Conservation (phyloP, 2,113 vertebrate species). For the Monarcha castaneiventris region DNA sequence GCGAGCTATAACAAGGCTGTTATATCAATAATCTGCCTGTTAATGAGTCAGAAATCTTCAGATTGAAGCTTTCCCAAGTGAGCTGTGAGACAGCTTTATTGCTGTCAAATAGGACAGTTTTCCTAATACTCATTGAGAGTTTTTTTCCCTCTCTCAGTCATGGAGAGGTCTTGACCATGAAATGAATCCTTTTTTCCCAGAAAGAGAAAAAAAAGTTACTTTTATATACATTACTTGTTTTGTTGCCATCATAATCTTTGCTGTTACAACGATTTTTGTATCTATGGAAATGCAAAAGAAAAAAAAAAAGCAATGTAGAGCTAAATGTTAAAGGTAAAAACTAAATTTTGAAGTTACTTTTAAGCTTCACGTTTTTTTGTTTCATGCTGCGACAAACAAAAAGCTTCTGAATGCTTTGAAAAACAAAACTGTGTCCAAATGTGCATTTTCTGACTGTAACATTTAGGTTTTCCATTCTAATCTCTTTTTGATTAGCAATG, state of each 20-base stretch:
- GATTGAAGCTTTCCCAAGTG: constrained; percentile 2
- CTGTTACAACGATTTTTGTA: neutral
- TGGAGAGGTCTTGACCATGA: neutral
- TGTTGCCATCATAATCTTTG: neutral
- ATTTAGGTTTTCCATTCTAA: neutral
- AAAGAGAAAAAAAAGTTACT: neutral
- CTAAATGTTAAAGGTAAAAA: neutral
- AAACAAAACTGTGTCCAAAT: neutral
- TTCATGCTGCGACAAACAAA: neutral
- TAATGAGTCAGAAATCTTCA: constrained; percentile 33
- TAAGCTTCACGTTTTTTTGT: neutral
- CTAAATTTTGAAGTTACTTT: neutral
- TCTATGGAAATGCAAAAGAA: neutral
- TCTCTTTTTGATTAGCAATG: neutral
- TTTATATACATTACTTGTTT: neutral
- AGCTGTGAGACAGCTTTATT: neutral
- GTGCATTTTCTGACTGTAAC: neutral
- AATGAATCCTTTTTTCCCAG: neutral
- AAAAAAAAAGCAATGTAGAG: neutral
- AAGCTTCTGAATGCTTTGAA: neutral
- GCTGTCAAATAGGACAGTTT: neutral
- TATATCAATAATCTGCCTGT: constrained; percentile 33
- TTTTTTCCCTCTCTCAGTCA: neutral
- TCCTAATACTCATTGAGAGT: neutral
- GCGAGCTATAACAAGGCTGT: neutral